Evolutionary conservation across 1,140 invertebrate species (phyloP).

Genomic region (Drosophila willistoni): DNA sequence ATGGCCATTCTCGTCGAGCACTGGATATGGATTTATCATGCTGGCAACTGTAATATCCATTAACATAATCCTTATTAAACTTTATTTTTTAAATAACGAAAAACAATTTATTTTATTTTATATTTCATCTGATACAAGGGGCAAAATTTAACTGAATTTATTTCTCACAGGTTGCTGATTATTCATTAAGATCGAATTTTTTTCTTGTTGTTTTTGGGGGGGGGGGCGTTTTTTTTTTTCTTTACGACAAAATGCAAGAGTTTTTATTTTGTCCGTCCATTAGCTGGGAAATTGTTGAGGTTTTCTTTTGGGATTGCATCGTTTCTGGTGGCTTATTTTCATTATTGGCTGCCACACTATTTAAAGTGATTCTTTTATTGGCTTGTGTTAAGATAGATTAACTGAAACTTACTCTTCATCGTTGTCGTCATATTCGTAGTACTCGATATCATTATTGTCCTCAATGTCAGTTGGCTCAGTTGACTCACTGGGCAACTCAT

Average conservation of each 20-base stretch:
- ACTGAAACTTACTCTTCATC: neutral
- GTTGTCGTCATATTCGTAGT: neutral
- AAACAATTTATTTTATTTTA: too few relatives aligned
- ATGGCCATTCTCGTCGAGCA: neutral
- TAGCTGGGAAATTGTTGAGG: neutral
- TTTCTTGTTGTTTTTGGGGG: neutral
- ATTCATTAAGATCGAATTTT: neutral
- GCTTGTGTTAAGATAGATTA: neutral
- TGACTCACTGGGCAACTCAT: neutral
- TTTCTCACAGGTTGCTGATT: constrained; percentile 7
- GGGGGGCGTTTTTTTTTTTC: neutral
- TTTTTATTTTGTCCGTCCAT: neutral
- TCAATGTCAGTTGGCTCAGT: too few relatives aligned
- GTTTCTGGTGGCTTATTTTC: neutral
- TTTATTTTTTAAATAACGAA: neutral
- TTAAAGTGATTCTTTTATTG: neutral
- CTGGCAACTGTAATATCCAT: neutral
- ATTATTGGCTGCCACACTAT: neutral
- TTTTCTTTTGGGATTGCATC: neutral
- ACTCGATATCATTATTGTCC: neutral
- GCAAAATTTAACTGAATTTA: constrained; percentile 1
- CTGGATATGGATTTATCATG: constrained; percentile 12
- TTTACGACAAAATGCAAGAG: neutral
- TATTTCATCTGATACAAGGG: too few relatives aligned
- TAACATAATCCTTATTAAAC: neutral